These are phyloP conservation scores for Allacma fusca DNA, from an alignment of 2,888 invertebrate genomes.

Conservation along the genomic window DNA sequence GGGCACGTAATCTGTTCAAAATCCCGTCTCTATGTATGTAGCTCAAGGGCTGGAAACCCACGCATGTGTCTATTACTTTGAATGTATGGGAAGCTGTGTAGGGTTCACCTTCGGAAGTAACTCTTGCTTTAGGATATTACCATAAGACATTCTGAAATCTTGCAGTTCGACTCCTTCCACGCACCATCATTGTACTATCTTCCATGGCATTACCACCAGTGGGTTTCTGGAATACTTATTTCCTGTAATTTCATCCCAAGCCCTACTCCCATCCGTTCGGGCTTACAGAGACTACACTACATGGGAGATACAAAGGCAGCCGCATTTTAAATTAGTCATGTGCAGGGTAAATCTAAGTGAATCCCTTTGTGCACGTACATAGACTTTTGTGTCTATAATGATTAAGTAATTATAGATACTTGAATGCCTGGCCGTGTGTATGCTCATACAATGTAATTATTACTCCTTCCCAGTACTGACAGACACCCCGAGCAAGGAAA, in stretches of 20 bases:
- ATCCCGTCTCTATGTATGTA: too few relatives aligned
- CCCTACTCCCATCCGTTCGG: too few relatives aligned
- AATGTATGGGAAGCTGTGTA: not conserved
- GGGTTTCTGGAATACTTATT: constrained; percentile 34
- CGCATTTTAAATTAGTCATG: constrained; percentile 7
- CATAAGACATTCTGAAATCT: not conserved
- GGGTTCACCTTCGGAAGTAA: not conserved
- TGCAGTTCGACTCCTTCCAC: not conserved
- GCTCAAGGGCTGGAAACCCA: too few relatives aligned
- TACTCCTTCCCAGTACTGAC: too few relatives aligned
- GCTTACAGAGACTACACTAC: not conserved
- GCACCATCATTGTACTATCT: too few relatives aligned
- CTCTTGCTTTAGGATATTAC: not conserved
- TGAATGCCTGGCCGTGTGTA: not conserved
- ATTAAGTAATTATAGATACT: not conserved
- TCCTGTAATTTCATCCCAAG: constrained; percentile 31
- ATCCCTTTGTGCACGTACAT: too few relatives aligned
- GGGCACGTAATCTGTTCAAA: too few relatives aligned
- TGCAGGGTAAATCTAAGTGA: constrained; percentile 1
- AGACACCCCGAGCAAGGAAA: too few relatives aligned
- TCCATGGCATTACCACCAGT: not conserved
- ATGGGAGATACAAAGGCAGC: not conserved
- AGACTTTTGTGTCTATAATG: too few relatives aligned
- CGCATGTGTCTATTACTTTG: too few relatives aligned
- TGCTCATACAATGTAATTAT: not conserved